Conservation (phyloP, 2,888 invertebrate genomes). For the Cactoblastis cactorum region DNA sequence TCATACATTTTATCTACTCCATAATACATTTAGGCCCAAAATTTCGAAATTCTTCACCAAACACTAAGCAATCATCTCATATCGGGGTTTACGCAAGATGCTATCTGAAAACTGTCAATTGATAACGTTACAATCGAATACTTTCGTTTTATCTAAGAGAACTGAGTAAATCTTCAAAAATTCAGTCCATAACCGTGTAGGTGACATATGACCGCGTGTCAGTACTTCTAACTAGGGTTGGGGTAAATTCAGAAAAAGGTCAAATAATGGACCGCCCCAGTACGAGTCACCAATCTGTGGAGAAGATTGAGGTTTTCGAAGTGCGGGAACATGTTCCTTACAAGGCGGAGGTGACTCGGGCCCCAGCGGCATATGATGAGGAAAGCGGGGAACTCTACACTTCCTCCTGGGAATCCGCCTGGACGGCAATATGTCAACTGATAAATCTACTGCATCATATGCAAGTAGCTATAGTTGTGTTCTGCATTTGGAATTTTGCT, state of each 20-base stretch:
- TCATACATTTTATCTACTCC: no score
- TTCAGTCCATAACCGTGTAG: conserved; percentile 42
- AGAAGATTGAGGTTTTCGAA: conserved; percentile 66
- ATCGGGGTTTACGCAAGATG: conserved; percentile 57
- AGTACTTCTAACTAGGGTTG: not conserved
- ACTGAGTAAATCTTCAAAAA: conserved; percentile 30
- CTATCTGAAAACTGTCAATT: conserved; percentile 65
- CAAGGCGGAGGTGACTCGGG: conserved; percentile 63
- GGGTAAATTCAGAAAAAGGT: no score
- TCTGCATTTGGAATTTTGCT: conserved; percentile 66
- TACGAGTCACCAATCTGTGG: conserved; percentile 62
- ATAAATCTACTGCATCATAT: conserved; percentile 69
- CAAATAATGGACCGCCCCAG: conserved; percentile 69
- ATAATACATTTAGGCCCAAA: no score
- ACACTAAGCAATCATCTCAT: conserved; percentile 34
- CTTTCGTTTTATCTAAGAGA: conserved; percentile 51
- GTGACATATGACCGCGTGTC: conserved; percentile 40
- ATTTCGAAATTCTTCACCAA: conserved; percentile 51
- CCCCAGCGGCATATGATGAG: conserved; percentile 61
- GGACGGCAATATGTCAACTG: conserved; percentile 64
- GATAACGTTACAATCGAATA: conserved; percentile 50
- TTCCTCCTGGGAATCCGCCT: conserved; percentile 62
- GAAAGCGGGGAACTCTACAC: conserved; percentile 56
- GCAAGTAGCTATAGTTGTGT: conserved; percentile 68
- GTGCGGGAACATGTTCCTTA: conserved; percentile 72